Evolutionary conservation across 1,140 invertebrate species (phyloP).

Genomic region (Tribolium castaneum): DNA sequence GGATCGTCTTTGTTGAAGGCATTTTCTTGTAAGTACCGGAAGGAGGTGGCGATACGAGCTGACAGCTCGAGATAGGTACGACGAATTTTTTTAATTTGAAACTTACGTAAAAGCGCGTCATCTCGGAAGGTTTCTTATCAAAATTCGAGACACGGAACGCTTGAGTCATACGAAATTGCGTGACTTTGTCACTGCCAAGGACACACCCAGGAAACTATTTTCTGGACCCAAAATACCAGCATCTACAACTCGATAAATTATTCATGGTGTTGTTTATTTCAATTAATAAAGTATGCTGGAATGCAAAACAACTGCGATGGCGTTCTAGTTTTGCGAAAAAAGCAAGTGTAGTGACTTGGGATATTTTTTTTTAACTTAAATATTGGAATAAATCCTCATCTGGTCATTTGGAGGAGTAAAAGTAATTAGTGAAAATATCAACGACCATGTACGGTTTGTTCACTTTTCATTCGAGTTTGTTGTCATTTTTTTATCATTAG

Average conservation of each 20-base stretch:
- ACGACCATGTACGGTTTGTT: neutral
- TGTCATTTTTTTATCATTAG: neutral
- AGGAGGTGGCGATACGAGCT: neutral
- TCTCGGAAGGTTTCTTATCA: conserved; percentile 4
- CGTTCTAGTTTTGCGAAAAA: neutral
- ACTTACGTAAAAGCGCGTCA: conserved; percentile 1
- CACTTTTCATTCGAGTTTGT: neutral
- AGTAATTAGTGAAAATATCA: neutral
- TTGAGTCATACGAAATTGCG: conserved; percentile 1
- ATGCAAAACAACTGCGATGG: neutral
- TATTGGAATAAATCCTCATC: too few relatives aligned
- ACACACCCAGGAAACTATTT: neutral
- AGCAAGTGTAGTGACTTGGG: neutral
- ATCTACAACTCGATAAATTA: neutral
- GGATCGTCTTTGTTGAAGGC: conserved; percentile 3
- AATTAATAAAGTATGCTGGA: conserved; percentile 6
- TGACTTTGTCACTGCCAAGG: conserved; percentile 22
- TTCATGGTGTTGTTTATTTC: neutral
- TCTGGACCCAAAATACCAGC: neutral
- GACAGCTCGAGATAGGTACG: neutral
- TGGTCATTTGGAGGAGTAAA: neutral
- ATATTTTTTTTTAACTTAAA: too few relatives aligned
- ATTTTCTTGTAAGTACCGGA: conserved; percentile 23
- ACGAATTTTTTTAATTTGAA: neutral
- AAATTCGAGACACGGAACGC: conserved; percentile 15